These are phyloP conservation scores for Bradypus variegatus DNA, from an alignment of 2,797 vertebrate species.

Conservation along the genomic window DNA sequence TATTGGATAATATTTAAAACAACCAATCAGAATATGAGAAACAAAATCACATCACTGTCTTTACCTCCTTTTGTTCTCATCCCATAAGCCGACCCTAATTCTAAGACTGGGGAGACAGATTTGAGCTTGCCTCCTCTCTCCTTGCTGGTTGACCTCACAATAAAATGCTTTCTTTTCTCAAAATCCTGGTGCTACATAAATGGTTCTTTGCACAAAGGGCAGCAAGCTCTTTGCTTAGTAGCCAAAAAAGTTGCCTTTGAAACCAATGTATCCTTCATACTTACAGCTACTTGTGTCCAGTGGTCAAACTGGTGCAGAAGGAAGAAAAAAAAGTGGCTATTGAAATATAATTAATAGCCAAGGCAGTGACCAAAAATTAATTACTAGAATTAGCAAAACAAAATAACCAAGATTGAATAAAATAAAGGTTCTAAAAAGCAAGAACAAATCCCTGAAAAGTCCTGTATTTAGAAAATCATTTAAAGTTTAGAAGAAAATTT, in stretches of 20 bases:
- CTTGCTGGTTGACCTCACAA: no score
- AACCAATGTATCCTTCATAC: background rate
- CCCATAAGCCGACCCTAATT: no score
- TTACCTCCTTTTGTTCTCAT: no score
- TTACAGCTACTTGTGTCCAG: background rate
- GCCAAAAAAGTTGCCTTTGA: background rate
- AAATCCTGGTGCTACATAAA: no score
- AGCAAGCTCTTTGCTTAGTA: background rate
- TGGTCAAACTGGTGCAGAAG: background rate
- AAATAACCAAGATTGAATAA: background rate
- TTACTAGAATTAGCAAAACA: background rate
- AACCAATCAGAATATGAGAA: no score
- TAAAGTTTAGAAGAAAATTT: background rate
- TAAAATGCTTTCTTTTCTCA: no score
- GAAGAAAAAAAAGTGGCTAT: background rate
- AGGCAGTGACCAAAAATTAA: background rate
- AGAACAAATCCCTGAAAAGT: background rate
- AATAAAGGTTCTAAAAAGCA: background rate
- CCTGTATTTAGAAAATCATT: background rate
- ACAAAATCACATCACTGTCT: no score
- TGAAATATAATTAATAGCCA: background rate
- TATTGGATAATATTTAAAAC: no score
- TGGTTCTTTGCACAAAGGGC: no score
- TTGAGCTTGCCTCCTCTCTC: no score
- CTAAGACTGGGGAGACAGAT: no score